Percentiles rank a stretch among this genome's conserved stretches.
Conservation (phyloP, 1,140 invertebrate species). For the Heliconius eleuchia region DNA sequence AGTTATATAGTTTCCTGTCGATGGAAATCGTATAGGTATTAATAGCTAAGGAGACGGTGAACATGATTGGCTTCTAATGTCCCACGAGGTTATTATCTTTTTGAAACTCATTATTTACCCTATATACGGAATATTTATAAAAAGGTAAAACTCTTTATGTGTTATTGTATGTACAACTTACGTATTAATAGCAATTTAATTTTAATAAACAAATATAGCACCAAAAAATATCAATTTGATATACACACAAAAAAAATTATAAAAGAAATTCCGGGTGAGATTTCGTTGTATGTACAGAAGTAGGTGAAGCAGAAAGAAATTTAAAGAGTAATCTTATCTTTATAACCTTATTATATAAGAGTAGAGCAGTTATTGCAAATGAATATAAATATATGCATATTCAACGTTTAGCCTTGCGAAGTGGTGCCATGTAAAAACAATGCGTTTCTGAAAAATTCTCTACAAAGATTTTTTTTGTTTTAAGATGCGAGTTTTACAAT, state of each 20-base stretch:
- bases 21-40: neutral
- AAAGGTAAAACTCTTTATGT: no score
- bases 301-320: neutral
- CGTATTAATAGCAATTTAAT: no score
- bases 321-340: neutral
- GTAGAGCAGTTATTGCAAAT: neutral
- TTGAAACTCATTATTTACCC: neutral
- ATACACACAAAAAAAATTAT: no score
- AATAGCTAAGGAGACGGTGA: no score
- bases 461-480: conserved; percentile 34
- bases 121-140: no score
- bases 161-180: no score
- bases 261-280: no score
- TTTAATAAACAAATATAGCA: no score
- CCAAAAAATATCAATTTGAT: no score
- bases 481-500: conserved; percentile 32
- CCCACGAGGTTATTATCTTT: neutral
- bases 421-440: conserved; percentile 33
- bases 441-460: conserved; percentile 22
- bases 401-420: conserved; percentile 33
- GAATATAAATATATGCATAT: neutral
- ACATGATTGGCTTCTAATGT: no score
- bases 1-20: neutral
- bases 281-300: no score
- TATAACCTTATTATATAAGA: neutral